Base-by-base conservation (phyloP, 2,113 vertebrate species). In the Anarhynchus alexandrinus region DNA sequence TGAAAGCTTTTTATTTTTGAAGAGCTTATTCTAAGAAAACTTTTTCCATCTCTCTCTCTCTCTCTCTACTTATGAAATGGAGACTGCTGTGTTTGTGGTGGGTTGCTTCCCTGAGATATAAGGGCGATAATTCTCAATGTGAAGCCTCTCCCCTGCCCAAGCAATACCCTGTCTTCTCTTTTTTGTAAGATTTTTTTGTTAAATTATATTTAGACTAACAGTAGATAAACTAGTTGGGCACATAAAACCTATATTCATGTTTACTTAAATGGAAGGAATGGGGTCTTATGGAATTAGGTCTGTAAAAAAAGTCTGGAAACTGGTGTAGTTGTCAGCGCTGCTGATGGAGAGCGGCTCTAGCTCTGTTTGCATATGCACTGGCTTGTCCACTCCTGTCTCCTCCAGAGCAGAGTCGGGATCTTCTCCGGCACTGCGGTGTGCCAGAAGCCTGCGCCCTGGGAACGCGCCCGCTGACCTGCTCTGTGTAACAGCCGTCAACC, bases 401-500 rank as follows among this genome's bases (percentile, higher is more conserved):
- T 34, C 61, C 11, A 57, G 91, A 84, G 93, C 69, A 62, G 92
- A 86, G 85, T 94, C 70, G 30, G 92, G 93, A 15, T 54, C 59
- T 57, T 96, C 86, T 71, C 67, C 19, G 49, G 94, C 47, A 36
- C 97, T 12, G 85, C 5, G 30, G 32, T 62, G 94, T 95, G 96
- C 96, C 97, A 91, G 94, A 69, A 96, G 93, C 82, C 47, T 22
- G 85, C 23, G 78, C 94, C 93, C 96, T 82, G 91, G 97, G 95
- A 97, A 95, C 67, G 85, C 61, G 85, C 94, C 54, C 13, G 55
- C 93, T 96, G 98, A 90, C 96, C 97, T 76, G 96, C 94, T 94
- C 96, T 67, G 86, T 92, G 98, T 95, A 96, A 93, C 94, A 80
- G 93, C 97, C 97, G 83, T 87, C 98, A 95, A 80, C 96, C 96